Evolutionary conservation across 1,140 invertebrate genomes (phyloP), one percentile per base, ranked within the genome.

Genomic region (Araneus ventricosus): DNA sequence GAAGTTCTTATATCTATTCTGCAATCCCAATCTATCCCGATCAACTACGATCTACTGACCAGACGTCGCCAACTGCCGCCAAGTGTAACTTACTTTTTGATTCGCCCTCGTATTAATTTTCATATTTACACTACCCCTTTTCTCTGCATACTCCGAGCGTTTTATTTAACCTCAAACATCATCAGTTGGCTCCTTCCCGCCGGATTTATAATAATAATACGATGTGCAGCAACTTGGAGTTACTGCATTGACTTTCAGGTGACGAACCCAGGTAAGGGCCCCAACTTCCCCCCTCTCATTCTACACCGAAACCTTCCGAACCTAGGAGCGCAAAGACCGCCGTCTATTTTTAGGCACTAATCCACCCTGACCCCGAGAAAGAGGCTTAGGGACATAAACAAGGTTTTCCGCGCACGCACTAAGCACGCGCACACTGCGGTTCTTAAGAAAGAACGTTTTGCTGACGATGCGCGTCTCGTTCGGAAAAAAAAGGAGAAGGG

Each of bases 381-480:
- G 70, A 34, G 34, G 14, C 30, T 75, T 75, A 75, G 70, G 88
- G 88, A 89, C 88, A 89, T 89, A 89, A 89, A 89, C 88, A 89
- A 89, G 88, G 41, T 22, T 89, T 89, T 45, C 39, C 10, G 17
- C 86, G 61, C 86, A 61, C 67, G 41, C 41, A 30, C 67, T 20
- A 24, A n/a, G 37, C 39, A 52, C 41, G 67, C 67, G 41, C 88
- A 45, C 67, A 17, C 63, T 89, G 67, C 70, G 88, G 88, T 88
- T 86, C 80, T 86, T 34, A 86, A 85, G 82, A 37, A 59, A 39
- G 37, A 89, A 20, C 41, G 27, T 79, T 79, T 57, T 10, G 88
- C 88, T 89, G 88, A 89, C 88, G 63, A 89, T 22, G 70, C 59
- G 24, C 57, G 34, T 52, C 45, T 52, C 45, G 45, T 52, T 52